Evolutionary conservation across 2,797 vertebrate genomes (phyloP), one percentile per base, ranked within the genome.

Genomic region (Falco columbarius): DNA sequence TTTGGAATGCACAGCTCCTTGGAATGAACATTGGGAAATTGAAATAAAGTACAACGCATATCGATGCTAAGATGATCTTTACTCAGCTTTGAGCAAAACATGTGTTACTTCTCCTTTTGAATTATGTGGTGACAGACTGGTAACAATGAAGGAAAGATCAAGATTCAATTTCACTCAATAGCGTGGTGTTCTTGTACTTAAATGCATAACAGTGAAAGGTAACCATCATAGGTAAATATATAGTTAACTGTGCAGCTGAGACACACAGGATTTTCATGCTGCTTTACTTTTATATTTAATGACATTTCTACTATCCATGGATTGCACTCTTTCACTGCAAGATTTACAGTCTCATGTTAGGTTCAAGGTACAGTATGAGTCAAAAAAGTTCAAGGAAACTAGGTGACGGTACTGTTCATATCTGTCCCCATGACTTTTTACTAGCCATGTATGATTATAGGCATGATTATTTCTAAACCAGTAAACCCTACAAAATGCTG

Each of bases 1-100:
- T 93, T 79, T 61, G 40, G 63, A 94, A 94, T 77, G 36, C 34
- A 47, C 26, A 63, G 12, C 29, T 92, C 44, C n/a, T 86, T 74
- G 56, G 52, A 65, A 70, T 38, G 63, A 65, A 89, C 49, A 19
- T 46, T 82, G 38, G 51, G 54, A 96, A 96, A 89, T 81, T 72
- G 67, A 93, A 95, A 86, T 67, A 85, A 83, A 91, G 93, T 80
- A 7, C 49, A 80, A 67, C 79, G 59, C 42, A 49, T 68, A 81
- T 20, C 6, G 2, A 72, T 81, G 47, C 12, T 67, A 79, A 44
- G 32, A 93, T 40, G 46, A 93, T 24, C 3, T 94, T 92, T 82
- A 61, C 22, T 86, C n/a, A 54, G 21, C 44, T 85, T 74, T 72
- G 34, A 94, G 30, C 30, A 75, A 6, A 68, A 79, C 44, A 80